These are phyloP conservation scores for Struthio camelus DNA, from an alignment of 2,113 vertebrate genomes.

Conservation along the genomic window DNA sequence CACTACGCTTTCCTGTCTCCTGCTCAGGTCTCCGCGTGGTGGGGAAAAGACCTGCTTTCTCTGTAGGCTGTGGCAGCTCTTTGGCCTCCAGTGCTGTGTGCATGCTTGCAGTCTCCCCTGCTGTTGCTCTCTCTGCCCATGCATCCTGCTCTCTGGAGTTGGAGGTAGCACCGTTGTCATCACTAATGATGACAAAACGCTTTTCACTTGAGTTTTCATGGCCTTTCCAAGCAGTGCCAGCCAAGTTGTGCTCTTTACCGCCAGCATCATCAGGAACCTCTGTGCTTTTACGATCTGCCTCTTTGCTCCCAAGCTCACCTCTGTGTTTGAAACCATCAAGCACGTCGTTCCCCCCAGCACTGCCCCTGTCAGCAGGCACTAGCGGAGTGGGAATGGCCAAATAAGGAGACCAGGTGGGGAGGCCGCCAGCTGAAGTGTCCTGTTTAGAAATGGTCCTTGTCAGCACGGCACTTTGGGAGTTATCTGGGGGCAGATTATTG, in stretches of 20 bases:
- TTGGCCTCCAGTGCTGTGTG: rapidly evolving
- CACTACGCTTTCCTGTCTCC: neutral
- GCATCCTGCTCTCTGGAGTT: neutral
- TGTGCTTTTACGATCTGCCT: rapidly evolving
- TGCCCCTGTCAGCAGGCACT: neutral
- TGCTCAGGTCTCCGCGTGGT: rapidly evolving
- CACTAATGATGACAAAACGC: neutral
- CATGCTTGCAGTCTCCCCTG: rapidly evolving
- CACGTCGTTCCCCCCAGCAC: rapidly evolving
- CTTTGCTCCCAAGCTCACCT: rapidly evolving
- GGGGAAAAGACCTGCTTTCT: neutral
- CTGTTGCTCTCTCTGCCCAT: neutral
- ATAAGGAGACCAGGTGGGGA: rapidly evolving
- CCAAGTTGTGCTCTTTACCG: rapidly evolving
- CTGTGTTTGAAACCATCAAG: rapidly evolving
- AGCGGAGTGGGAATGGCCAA: rapidly evolving
- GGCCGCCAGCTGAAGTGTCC: neutral
- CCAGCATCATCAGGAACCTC: rapidly evolving
- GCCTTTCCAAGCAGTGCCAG: rapidly evolving
- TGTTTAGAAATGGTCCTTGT: neutral
- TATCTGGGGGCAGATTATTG: rapidly evolving
- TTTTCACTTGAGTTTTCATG: rapidly evolving
- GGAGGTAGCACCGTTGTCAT: rapidly evolving
- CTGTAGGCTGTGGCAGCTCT: rapidly evolving
- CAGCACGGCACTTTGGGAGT: neutral